Conservation (phyloP, 37 sponge, comb jelly and placozoan genomes). For the Hormiphora californensis region DNA sequence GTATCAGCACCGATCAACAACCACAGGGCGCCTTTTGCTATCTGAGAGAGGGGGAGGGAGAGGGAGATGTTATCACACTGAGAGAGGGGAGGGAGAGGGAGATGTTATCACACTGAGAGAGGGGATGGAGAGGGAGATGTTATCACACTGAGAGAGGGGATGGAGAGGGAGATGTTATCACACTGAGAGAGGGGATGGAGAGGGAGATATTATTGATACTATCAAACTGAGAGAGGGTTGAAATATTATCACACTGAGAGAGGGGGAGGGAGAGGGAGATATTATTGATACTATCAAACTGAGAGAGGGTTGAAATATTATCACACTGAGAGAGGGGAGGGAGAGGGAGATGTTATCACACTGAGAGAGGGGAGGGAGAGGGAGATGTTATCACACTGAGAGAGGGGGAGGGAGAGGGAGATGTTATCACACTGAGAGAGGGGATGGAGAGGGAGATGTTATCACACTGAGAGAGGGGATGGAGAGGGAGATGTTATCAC, state of each 20-base stretch:
- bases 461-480: too few relatives aligned
- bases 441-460: neutral
- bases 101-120: neutral
- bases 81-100: too few relatives aligned
- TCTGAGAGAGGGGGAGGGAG: neutral
- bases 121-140: neutral
- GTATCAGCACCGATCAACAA: constrained; percentile 51
- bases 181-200: neutral
- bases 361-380: too few relatives aligned
- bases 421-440: too few relatives aligned
- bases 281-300: too few relatives aligned
- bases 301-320: neutral
- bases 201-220: too few relatives aligned
- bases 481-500: neutral
- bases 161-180: neutral
- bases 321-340: too few relatives aligned
- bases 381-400: too few relatives aligned
- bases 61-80: neutral
- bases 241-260: too few relatives aligned
- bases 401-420: too few relatives aligned
- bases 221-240: too few relatives aligned
- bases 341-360: neutral
- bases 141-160: neutral
- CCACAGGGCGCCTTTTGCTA: constrained; percentile 34
- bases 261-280: too few relatives aligned